These are phyloP conservation scores for Acyrthosiphon pisum DNA, from an alignment of 1,140 invertebrate species.

Conservation along the genomic window DNA sequence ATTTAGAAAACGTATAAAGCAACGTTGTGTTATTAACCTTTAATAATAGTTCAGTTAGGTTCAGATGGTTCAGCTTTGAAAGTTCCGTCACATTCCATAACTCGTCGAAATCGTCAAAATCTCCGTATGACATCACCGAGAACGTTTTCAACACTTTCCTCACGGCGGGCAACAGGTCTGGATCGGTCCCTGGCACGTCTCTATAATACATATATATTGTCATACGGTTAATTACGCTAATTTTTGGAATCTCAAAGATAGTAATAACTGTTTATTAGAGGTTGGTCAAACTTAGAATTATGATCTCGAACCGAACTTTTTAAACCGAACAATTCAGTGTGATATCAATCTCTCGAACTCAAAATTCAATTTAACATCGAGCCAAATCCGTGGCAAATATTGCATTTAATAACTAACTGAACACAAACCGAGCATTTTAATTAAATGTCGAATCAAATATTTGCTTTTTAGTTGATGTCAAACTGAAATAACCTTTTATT, in stretches of 20 bases:
- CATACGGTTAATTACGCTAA: too few species aligned
- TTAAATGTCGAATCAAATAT: too few species aligned
- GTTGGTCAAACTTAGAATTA: too few species aligned
- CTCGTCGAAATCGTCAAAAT: constrained; percentile 60
- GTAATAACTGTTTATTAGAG: not conserved
- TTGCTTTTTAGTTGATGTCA: too few species aligned
- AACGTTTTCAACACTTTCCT: constrained; percentile 58
- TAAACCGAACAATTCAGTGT: too few species aligned
- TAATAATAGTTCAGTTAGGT: constrained; percentile 58
- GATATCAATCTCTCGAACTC: too few species aligned
- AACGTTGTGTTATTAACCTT: constrained; percentile 54
- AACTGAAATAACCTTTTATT: too few species aligned
- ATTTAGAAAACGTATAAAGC: not conserved
- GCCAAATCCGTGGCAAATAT: too few species aligned
- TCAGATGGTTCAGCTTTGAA: not conserved
- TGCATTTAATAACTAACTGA: too few species aligned
- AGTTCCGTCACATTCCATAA: constrained; percentile 26
- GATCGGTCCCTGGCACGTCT: not conserved
- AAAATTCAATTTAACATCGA: too few species aligned
- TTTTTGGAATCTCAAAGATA: not conserved
- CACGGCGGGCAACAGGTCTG: not conserved
- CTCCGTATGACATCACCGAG: constrained; percentile 59
- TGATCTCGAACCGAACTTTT: too few species aligned
- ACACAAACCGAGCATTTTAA: too few species aligned
- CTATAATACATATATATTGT: not conserved